Percentiles rank a stretch among this genome's conserved stretches.
phyloP scores from a whole-genome alignment of 2,888 invertebrate genomes.

The Chouioia cunea region DNA sequence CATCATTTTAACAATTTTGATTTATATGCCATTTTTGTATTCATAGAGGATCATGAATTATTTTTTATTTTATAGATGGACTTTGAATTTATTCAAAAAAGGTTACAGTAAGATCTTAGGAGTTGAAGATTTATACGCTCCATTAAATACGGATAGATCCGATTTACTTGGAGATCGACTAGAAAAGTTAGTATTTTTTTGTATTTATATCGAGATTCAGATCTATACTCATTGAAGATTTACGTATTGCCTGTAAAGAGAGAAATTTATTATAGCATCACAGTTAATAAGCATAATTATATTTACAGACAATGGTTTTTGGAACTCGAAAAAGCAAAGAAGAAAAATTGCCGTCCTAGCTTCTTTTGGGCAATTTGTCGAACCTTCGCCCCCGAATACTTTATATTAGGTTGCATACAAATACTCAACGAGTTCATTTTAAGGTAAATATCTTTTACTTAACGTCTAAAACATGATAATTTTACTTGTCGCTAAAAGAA shows the following conservation, averaged over 20 bases:
- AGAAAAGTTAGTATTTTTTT: constrained; percentile 71
- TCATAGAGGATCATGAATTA: no score
- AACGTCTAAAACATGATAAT: neutral
- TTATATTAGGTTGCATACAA: constrained; percentile 67
- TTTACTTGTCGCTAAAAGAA: no score
- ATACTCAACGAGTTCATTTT: constrained; percentile 66
- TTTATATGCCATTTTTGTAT: no score
- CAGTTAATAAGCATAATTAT: neutral
- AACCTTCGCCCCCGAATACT: constrained; percentile 68
- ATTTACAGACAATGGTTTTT: constrained; percentile 69
- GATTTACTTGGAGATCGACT: constrained; percentile 76
- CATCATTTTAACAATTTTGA: no score
- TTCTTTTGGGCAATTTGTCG: constrained; percentile 68
- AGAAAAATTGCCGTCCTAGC: constrained; percentile 63
- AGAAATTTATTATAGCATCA: neutral
- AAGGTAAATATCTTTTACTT: constrained; percentile 49
- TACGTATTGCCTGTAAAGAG: no score
- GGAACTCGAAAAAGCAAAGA: constrained; percentile 64
- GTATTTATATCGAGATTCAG: neutral
- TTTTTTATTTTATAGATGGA: constrained; percentile 73
- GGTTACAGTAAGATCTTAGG: constrained; percentile 82
- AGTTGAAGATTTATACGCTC: constrained; percentile 80
- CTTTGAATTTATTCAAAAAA: constrained; percentile 81
- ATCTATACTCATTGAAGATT: neutral
- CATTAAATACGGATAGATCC: constrained; percentile 79